Evolutionary conservation across 1,140 invertebrate species (phyloP), one percentile per base, ranked within the genome.

Genomic region (Teleopsis dalmanni): DNA sequence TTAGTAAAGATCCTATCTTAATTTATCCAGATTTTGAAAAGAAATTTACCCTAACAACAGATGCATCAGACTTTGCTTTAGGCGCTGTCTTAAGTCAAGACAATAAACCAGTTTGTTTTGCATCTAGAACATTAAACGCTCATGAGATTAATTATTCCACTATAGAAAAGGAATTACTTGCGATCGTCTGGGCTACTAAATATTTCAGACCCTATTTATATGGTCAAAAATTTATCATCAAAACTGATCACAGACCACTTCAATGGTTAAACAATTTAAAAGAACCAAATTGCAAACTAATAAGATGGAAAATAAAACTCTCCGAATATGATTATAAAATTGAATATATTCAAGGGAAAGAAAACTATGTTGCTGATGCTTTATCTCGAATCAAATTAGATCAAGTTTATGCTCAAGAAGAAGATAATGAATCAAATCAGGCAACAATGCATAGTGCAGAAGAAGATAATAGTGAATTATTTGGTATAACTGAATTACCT

Each of bases 171-270:
- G 73, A 76, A 57, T 55, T 66, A 18, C 44, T 76, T n/a, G 71
- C 70, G 2, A 59, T 76, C 14, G 45, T 76, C 11, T 68, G 57
- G 57, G 59, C 65, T 6, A 55, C 75, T 5, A 53, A 65, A 51
- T 56, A 75, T 35, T 78, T 75, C 53, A 27, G 69, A 48, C 64
- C 65, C 9, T 80, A 74, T 56, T 47, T 78, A 4, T 70, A 65
- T 50, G 71, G 69, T 25, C 59, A 34, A 37, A 9, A 21, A 4
- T 37, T 37, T 21, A 37, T 21, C 19, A 21, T 37, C 19, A 9
- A 37, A 21, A 11, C 36, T 21, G 36, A 37, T 5, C 18, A 37
- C 18, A 37, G 22, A 37, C 36, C 36, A 21, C 22, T 37, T 21
- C 19, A 21, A 18, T 37, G 18, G 36, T 37, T 37, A 37, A 10